A percentile compares a stretch with the other conserved stretches of the same genome.
Conservation (phyloP, 2,113 vertebrate species). For the Apus apus region DNA sequence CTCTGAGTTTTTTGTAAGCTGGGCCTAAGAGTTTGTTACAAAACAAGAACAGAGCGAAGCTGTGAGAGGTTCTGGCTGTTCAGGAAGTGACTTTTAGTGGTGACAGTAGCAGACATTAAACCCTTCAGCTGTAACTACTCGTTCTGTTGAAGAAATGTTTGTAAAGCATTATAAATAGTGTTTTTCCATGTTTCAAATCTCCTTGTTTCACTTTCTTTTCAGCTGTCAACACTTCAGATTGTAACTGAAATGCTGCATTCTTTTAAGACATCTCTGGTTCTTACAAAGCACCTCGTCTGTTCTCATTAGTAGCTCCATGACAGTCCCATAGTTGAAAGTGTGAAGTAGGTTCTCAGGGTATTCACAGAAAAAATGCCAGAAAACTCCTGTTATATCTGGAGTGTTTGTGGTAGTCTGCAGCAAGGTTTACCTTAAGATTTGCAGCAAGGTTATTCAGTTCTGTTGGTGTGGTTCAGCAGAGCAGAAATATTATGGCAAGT, state of each 20-base stretch:
- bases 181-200: conserved; percentile 39
- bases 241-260: conserved; percentile 29
- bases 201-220: conserved; percentile 58
- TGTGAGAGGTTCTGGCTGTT: background rate
- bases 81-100: background rate
- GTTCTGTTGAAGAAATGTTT: conserved; percentile 26
- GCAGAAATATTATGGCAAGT: background rate
- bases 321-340: background rate
- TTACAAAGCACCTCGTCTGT: background rate
- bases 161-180: conserved; percentile 30
- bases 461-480: background rate
- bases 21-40: background rate
- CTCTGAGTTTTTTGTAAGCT: background rate
- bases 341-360: background rate
- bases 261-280: conserved; percentile 9
- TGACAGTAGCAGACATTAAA: conserved; percentile 1
- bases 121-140: conserved; percentile 27
- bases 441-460: background rate
- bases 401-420: background rate
- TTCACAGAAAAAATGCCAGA: background rate
- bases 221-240: conserved; percentile 55
- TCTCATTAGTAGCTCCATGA: background rate
- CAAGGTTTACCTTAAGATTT: background rate
- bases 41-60: background rate
- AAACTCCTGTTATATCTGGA: background rate